A percentile compares a stretch with the other conserved stretches of the same genome.
phyloP scores from a whole-genome alignment of 2,888 invertebrate species.

The Crioceris asparagi region DNA sequence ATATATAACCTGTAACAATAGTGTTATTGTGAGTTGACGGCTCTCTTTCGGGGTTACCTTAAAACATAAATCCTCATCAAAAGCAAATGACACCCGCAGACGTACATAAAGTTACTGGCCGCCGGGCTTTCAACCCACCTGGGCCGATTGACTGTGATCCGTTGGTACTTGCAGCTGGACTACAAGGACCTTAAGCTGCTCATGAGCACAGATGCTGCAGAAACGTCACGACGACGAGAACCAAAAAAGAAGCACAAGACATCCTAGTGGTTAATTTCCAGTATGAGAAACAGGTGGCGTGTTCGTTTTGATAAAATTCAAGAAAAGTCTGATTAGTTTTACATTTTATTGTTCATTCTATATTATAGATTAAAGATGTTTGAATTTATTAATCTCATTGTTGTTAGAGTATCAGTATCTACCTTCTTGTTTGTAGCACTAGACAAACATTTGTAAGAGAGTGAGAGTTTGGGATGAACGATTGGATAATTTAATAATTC shows the following conservation, averaged over 20 bases:
- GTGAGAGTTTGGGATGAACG: too few relatives aligned
- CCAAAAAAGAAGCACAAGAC: conserved; percentile 60
- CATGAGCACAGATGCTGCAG: conserved; percentile 35
- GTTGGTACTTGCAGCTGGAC: conserved; percentile 47
- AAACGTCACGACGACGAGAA: conserved; percentile 41
- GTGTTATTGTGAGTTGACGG: too few relatives aligned
- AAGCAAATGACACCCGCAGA: conserved; percentile 30
- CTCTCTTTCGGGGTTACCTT: too few relatives aligned
- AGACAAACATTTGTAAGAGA: too few relatives aligned
- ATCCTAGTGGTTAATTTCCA: conserved; percentile 43
- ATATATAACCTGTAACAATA: too few relatives aligned
- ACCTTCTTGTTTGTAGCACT: too few relatives aligned
- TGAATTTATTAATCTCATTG: too few relatives aligned
- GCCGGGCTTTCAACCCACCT: conserved; percentile 31
- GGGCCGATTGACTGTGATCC: conserved; percentile 33
- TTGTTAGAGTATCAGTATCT: too few relatives aligned
- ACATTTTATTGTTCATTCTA: neutral
- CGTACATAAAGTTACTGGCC: conserved; percentile 34
- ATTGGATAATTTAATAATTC: too few relatives aligned
- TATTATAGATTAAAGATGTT: too few relatives aligned
- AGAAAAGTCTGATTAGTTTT: conserved; percentile 30
- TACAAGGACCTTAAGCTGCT: conserved; percentile 60
- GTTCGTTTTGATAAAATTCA: conserved; percentile 25
- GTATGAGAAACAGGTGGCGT: conserved; percentile 26
- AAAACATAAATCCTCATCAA: too few relatives aligned